Evolutionary conservation across 2,113 vertebrate species (phyloP), one percentile per base, ranked within the genome.

Genomic region (Zapornia atra): DNA sequence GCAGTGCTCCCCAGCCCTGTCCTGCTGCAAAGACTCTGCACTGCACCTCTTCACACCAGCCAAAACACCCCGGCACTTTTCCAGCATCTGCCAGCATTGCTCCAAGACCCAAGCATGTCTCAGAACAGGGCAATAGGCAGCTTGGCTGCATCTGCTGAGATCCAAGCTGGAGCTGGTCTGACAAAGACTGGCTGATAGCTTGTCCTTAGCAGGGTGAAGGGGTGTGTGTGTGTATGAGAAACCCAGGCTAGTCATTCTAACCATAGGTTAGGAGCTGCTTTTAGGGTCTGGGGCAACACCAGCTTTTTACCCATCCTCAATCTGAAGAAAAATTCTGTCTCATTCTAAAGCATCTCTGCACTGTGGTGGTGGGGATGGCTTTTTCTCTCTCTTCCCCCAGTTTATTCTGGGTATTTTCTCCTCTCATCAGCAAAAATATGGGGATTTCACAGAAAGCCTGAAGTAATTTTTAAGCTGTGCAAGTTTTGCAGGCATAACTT

Each of bases 401-500:
- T 57, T 92, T 12, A 5, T 69, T 82, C 25, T 9, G 6, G 60
- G 34, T 84, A 33, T 90, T 92, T 91, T 86, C 59, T 69, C 82
- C 12, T 87, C 89, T 82, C 56, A 48, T 51, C 42, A 82, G 48
- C 51, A 31, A 48, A 93, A 92, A 48, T 40, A 36, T 33, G 17
- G 26, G 57, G 36, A 59, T 80, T 96, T 93, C 85, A 86, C 40
- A 90, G 75, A 90, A 64, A 96, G 17, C 54, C 68, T 86, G 46
- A 79, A 90, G 64, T 60, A 46, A 83, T 87, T 94, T 95, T 91
- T 61, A 91, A 95, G 77, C 40, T 88, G 44, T 60, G 63, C 15
- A 95, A 94, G 87, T 95, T 95, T 92, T 88, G 29, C 77, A 78
- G 92, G 36, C 54, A n/a, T 40, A 88, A 91, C 51, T 90, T 94